These are phyloP conservation scores for Hipposideros armiger DNA, from an alignment of 2,113 vertebrate genomes.

Conservation along the genomic window DNA sequence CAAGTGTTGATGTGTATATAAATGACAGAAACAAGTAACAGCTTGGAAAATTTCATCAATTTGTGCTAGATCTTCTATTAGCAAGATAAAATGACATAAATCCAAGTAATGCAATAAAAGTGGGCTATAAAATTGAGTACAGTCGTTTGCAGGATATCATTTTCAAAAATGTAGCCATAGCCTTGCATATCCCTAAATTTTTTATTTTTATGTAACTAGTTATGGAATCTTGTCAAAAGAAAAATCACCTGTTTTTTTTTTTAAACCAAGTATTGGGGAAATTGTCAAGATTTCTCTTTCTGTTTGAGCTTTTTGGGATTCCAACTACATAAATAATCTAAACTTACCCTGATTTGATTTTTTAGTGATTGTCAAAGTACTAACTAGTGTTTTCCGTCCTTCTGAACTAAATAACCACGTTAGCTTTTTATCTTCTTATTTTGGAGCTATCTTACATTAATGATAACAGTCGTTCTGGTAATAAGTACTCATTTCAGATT, in stretches of 20 bases:
- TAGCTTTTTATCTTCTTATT: slow-evolving; percentile 26
- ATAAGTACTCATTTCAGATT: slow-evolving; percentile 26
- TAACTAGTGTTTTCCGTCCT: slow-evolving; percentile 37
- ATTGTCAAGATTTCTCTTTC: not conserved
- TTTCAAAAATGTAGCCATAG: not conserved
- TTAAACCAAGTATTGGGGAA: not conserved
- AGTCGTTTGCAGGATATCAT: not conserved
- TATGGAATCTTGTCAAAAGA: not conserved
- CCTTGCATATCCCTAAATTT: not conserved
- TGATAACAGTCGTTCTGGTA: not conserved
- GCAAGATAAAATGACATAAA: not conserved
- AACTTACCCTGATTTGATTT: not conserved
- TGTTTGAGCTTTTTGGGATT: not conserved
- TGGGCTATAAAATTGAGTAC: not conserved
- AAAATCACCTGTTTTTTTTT: not conserved
- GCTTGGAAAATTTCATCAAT: not conserved
- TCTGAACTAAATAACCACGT: slow-evolving; percentile 45
- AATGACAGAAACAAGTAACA: slow-evolving; percentile 37
- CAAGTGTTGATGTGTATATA: not conserved
- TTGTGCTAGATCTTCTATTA: not conserved
- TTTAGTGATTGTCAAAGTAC: not conserved
- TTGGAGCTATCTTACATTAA: not conserved
- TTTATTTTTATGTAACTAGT: not conserved
- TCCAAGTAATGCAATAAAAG: not conserved
- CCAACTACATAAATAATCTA: slow-evolving; percentile 25